Percentiles rank a stretch among this genome's conserved stretches.
phyloP scores from a whole-genome alignment of 1,140 invertebrate species.

The Neodiprion pinetum region DNA sequence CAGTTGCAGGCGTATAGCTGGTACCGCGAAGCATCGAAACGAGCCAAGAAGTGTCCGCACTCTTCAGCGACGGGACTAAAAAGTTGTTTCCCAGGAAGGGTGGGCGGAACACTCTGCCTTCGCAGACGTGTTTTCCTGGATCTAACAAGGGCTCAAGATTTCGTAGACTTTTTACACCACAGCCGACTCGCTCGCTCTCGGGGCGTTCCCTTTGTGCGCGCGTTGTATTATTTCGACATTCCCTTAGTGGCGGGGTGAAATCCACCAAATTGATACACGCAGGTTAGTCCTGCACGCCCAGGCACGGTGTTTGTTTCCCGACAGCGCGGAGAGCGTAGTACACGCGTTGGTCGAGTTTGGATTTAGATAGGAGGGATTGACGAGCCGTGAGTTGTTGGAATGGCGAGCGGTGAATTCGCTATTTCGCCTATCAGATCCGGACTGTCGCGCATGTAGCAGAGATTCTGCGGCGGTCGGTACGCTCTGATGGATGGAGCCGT shows the following conservation, averaged over 20 bases:
- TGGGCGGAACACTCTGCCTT: too few relatives aligned
- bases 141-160: too few relatives aligned
- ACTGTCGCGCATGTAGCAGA: not conserved
- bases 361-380: not conserved
- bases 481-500: conserved; percentile 3
- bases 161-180: too few relatives aligned
- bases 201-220: too few relatives aligned
- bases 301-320: too few relatives aligned
- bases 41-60: not conserved
- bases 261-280: not conserved
- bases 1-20: too few relatives aligned
- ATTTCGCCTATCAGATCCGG: not conserved
- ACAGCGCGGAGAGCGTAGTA: not conserved
- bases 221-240: not conserved
- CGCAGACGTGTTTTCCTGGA: too few relatives aligned
- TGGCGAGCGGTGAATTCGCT: not conserved
- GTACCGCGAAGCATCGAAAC: too few relatives aligned
- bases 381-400: conserved; percentile 6
- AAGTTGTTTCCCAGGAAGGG: not conserved
- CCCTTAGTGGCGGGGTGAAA: not conserved
- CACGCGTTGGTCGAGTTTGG: not conserved
- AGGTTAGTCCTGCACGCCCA: too few relatives aligned
- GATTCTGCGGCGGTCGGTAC: not conserved
- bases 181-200: too few relatives aligned
- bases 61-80: not conserved